Evolutionary conservation across 2,888 invertebrate species (phyloP).

Genomic region (Agrypnus murinus): DNA sequence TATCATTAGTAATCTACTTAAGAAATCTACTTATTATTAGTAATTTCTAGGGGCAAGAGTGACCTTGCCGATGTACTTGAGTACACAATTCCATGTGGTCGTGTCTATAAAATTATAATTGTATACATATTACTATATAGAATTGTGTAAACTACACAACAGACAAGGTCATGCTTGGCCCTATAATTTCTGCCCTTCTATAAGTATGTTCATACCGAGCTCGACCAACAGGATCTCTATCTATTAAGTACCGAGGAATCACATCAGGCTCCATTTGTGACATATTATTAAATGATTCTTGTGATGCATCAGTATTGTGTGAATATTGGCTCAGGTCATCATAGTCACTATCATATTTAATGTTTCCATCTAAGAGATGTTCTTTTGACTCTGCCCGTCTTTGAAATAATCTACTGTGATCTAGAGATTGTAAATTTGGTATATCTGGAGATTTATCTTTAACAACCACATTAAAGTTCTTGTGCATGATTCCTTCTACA

Average conservation of each 20-base stretch:
- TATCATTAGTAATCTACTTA: too few species aligned
- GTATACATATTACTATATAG: too few species aligned
- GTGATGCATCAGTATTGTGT: slow-evolving; percentile 16
- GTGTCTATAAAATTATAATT: too few species aligned
- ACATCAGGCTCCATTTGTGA: slow-evolving; percentile 24
- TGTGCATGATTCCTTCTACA: slow-evolving; percentile 43
- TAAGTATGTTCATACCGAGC: background rate
- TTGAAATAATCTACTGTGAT: slow-evolving; percentile 62
- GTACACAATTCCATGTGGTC: too few species aligned
- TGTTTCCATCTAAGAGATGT: slow-evolving; percentile 44
- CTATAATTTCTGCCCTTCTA: too few species aligned
- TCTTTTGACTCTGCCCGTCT: slow-evolving; percentile 63
- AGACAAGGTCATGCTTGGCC: too few species aligned
- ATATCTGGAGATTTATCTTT: slow-evolving; percentile 65
- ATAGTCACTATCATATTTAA: slow-evolving; percentile 56
- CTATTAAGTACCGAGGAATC: slow-evolving; percentile 19
- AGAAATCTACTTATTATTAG: too few species aligned
- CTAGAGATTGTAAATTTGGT: slow-evolving; percentile 62
- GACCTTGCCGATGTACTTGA: too few species aligned
- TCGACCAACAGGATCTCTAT: slow-evolving; percentile 16
- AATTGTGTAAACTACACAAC: too few species aligned
- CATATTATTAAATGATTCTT: slow-evolving; percentile 31
- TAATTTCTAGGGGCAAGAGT: too few species aligned
- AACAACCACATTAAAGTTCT: slow-evolving; percentile 40
- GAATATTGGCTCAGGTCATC: slow-evolving; percentile 58